phyloP scores from a whole-genome alignment of 1,140 invertebrate genomes.

The Arctopsyche grandis region DNA sequence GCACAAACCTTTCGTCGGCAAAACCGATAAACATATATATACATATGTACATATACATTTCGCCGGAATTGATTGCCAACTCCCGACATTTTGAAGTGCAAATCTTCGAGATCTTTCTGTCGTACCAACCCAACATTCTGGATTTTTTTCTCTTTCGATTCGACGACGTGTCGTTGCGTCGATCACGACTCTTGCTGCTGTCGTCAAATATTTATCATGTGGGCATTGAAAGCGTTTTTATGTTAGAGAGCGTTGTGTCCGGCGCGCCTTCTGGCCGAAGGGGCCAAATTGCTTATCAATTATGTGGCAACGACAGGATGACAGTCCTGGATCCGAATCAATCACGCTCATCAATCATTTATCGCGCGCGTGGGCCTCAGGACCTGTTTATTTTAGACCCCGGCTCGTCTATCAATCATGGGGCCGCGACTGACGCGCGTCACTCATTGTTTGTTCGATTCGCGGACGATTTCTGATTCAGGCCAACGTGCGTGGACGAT shows the following conservation, averaged over 20 bases:
- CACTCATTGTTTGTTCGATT: constrained; percentile 3
- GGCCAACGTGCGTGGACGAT: not conserved
- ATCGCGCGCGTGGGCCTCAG: not conserved
- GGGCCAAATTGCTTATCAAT: constrained; percentile 53
- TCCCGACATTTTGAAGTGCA: no score
- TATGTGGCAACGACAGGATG: constrained; percentile 50
- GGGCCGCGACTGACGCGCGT: not conserved
- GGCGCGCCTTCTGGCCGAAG: constrained; percentile 11
- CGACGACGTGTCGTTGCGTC: constrained; percentile 1
- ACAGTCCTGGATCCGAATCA: constrained; percentile 53
- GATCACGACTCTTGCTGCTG: not conserved
- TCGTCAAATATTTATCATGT: constrained; percentile 30
- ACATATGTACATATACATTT: no score
- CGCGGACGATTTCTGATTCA: not conserved
- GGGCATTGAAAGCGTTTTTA: constrained; percentile 36
- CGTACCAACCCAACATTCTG: not conserved
- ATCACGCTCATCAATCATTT: constrained; percentile 54
- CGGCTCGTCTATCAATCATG: constrained; percentile 1
- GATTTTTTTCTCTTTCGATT: not conserved
- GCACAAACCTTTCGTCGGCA: no score
- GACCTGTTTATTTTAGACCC: constrained; percentile 52
- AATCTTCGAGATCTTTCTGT: no score
- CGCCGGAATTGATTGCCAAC: no score
- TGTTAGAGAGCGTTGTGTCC: not conserved
- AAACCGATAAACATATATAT: no score